These are phyloP conservation scores for Acyrthosiphon pisum DNA, from an alignment of 1,140 invertebrate species.

Conservation along the genomic window DNA sequence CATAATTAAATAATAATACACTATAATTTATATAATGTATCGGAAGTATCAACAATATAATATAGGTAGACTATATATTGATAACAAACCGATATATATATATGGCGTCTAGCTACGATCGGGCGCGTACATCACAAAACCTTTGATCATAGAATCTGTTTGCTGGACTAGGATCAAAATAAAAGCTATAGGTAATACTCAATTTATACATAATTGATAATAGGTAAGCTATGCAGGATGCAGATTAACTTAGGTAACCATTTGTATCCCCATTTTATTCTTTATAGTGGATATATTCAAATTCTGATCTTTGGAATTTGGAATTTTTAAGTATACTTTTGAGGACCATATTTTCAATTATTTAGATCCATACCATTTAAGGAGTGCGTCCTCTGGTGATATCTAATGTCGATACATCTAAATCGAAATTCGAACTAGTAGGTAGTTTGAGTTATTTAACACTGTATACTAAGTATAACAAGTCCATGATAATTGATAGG, in stretches of 20 bases:
- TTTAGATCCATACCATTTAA: not conserved
- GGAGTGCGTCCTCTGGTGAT: not conserved
- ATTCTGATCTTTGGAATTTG: not conserved
- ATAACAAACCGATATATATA: too few species aligned
- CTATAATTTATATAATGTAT: too few species aligned
- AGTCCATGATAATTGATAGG: too few species aligned
- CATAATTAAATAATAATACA: not conserved
- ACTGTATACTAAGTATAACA: too few species aligned
- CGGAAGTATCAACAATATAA: not conserved
- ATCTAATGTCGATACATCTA: too few species aligned
- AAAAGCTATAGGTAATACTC: not conserved
- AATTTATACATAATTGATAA: not conserved
- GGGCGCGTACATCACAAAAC: not conserved
- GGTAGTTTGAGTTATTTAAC: too few species aligned
- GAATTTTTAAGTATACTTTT: not conserved
- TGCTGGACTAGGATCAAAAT: not conserved
- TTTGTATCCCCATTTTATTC: not conserved
- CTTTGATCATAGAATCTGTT: slow-evolving; percentile 6
- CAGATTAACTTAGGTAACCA: not conserved
- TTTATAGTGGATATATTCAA: not conserved
- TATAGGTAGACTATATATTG: not conserved
- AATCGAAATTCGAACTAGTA: too few species aligned
- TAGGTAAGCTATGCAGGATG: not conserved
- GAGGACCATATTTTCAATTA: not conserved
- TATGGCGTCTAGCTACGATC: not conserved